These are phyloP conservation scores for Allobates femoralis DNA, from an alignment of 2,797 vertebrate genomes.

Conservation along the genomic window DNA sequence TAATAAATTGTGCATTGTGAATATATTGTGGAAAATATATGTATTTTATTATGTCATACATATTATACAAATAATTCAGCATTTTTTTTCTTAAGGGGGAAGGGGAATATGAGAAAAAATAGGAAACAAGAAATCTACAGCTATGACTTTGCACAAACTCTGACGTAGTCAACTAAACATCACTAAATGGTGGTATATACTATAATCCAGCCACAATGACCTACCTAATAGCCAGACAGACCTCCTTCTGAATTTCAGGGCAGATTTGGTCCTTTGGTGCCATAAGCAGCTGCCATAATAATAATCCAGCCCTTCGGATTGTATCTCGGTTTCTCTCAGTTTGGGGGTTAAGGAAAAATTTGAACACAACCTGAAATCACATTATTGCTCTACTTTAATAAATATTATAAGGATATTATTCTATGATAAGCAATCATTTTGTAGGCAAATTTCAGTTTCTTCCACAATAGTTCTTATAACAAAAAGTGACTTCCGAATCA, in stretches of 20 bases:
- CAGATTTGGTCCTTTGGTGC: slow-evolving; percentile 95
- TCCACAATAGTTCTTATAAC: neutral
- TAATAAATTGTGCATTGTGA: too few species aligned
- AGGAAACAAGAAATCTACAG: neutral
- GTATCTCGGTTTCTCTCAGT: slow-evolving; percentile 93
- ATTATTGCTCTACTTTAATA: neutral
- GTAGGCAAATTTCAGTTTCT: neutral
- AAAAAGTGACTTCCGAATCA: too few species aligned
- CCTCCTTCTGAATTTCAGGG: slow-evolving; percentile 93
- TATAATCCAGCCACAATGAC: neutral
- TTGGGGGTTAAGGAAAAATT: slow-evolving; percentile 95
- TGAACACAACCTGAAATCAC: slow-evolving; percentile 91
- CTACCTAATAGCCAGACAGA: slow-evolving; percentile 96
- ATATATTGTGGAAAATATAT: too few species aligned
- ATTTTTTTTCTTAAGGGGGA: too few species aligned
- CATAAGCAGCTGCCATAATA: slow-evolving; percentile 98
- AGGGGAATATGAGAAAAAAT: neutral
- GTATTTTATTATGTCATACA: too few species aligned
- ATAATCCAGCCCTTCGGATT: slow-evolving; percentile 87
- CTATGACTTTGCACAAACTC: neutral
- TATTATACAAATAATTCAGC: neutral
- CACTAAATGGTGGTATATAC: neutral
- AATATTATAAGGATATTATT: too few species aligned
- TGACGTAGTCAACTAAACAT: neutral
- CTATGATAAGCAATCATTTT: neutral